Conservation (phyloP, 2,113 vertebrate species). For the Hystrix cristata region DNA sequence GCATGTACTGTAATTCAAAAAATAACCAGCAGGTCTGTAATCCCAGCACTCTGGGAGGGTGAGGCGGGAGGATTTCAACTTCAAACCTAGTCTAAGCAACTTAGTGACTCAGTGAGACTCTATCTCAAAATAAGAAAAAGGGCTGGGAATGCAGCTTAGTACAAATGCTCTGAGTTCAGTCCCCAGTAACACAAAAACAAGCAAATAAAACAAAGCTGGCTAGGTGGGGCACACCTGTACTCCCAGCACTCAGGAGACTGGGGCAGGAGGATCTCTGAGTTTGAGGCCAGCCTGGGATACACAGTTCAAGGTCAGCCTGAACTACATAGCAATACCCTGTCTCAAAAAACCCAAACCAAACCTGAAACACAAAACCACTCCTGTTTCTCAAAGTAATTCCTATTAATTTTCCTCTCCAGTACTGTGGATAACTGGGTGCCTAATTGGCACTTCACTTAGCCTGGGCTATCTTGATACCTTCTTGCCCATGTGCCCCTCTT, state of each 20-base stretch:
- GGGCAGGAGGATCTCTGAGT: neutral
- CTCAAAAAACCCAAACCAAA: neutral
- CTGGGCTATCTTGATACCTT: neutral
- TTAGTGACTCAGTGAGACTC: neutral
- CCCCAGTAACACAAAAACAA: neutral
- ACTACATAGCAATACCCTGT: neutral
- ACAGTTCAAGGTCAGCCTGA: neutral
- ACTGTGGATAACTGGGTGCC: neutral
- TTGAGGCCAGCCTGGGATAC: neutral
- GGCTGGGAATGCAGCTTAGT: neutral
- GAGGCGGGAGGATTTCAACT: neutral
- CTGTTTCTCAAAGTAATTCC: neutral
- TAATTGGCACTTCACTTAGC: neutral
- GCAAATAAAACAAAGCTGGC: neutral
- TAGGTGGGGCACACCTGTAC: neutral
- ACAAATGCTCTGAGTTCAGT: neutral
- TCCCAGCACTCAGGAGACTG: neutral
- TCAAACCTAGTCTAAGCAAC: neutral
- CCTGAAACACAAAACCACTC: neutral
- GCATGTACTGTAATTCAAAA: neutral
- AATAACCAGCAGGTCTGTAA: neutral
- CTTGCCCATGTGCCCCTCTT: neutral
- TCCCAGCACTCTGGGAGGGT: neutral
- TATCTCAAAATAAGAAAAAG: neutral
- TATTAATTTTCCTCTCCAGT: neutral